phyloP scores from a whole-genome alignment of 1,140 invertebrate genomes.

The Aphelinus atriplicis region DNA sequence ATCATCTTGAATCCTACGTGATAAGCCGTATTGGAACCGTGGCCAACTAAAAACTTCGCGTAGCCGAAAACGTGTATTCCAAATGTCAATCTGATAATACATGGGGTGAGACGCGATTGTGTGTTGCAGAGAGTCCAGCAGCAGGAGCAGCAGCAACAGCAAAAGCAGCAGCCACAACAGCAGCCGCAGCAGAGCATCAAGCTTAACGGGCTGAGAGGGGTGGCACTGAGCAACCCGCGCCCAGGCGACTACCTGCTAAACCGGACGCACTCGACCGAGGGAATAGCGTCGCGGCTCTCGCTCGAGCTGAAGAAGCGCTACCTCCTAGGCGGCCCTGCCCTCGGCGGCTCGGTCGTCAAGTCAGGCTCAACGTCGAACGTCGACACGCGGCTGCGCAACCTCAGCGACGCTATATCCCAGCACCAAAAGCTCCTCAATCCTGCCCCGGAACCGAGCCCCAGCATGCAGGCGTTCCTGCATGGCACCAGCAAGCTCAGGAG shows the following conservation, averaged over 20 bases:
- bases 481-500: constrained; percentile 63
- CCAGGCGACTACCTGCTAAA: constrained; percentile 80
- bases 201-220: constrained; percentile 56
- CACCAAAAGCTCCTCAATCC: constrained; percentile 88
- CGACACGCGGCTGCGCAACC: constrained; percentile 83
- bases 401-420: constrained; percentile 86
- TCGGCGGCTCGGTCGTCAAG: constrained; percentile 76
- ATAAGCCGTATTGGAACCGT: no score
- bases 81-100: no score
- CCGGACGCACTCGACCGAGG: constrained; percentile 84
- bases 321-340: constrained; percentile 73
- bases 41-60: no score
- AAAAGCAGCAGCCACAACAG: constrained; percentile 7
- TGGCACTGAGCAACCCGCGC: constrained; percentile 66
- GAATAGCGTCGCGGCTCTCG: constrained; percentile 85
- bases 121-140: background rate
- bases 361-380: constrained; percentile 86
- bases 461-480: constrained; percentile 78
- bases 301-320: constrained; percentile 87
- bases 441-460: constrained; percentile 77
- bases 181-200: constrained; percentile 59
- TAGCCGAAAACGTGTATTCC: no score
- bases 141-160: no score
- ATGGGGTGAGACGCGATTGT: background rate
- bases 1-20: no score